Base-by-base conservation (phyloP, 2,888 invertebrate genomes). In the Tetheella fluctuosa region DNA sequence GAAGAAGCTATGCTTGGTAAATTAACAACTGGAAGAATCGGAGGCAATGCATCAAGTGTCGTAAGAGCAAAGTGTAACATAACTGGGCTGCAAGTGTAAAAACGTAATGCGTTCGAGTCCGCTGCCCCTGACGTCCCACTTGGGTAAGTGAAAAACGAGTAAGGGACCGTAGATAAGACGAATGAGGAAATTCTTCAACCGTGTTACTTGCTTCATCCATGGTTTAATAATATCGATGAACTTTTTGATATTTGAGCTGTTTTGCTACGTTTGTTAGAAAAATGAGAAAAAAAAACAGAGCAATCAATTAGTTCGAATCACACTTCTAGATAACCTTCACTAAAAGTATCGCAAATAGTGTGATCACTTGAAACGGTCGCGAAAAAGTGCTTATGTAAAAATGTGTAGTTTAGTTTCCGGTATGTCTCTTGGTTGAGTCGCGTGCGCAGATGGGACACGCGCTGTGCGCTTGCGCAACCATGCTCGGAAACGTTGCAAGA, bases 71-170 rank as follows among this genome's bases (percentile, higher is more conserved):
- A 48, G 48, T 48, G 48, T 48, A 48, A 48, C 63, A 67, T 64
- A 70, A 72, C 67, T 71, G 65, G 70, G 68, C 69, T 70, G 66
- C 66, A 66, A 69, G 72, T 81, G 77, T 79, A 79, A 83, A 79
- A 84, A 85, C 81, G 81, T 80, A 85, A 85, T 74, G 64, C 73
- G 84, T 86, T 85, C 80, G 72, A 83, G 75, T 83, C 75, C 72
- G 79, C 77, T 80, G 85, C 72, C 65, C 71, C 64, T 68, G 65
- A 63, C 76, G 86, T 67, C 79, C 87, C 76, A 87, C 80, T 85
- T 88, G 82, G 71, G 79, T 77, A 76, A 78, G 79, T 77, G 77
- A 79, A 69, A 70, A 69, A 68, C 71, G 66, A 62, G 67, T 64
- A 69, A 74, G 73, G 74, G 73, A 76, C 70, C 71, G 65, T 61